phyloP scores from a whole-genome alignment of 2,888 invertebrate species.

The Rhagonycha lutea region DNA sequence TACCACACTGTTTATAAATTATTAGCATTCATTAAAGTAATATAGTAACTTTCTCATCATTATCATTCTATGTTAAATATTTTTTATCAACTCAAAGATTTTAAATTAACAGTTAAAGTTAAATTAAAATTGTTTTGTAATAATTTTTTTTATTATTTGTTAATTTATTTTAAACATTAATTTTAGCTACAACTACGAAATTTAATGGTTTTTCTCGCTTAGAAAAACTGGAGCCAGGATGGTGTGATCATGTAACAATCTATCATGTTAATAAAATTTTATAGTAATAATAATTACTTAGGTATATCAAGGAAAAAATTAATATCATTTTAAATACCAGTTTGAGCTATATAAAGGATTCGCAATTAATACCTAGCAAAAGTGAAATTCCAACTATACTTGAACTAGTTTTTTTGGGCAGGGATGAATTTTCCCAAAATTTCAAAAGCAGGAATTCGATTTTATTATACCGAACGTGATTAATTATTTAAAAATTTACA shows the following conservation, averaged over 20 bases:
- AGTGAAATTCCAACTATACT: background rate
- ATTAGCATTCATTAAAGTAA: background rate
- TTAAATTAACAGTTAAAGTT: background rate
- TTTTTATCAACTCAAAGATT: background rate
- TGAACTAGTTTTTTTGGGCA: background rate
- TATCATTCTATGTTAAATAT: background rate
- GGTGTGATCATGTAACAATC: background rate
- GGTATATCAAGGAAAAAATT: background rate
- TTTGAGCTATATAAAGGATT: background rate
- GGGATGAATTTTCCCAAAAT: background rate
- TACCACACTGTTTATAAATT: background rate
- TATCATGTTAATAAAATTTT: background rate
- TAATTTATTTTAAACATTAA: background rate
- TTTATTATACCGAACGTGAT: background rate
- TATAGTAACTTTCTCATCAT: background rate
- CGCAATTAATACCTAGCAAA: background rate
- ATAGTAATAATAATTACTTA: background rate
- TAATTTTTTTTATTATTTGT: background rate
- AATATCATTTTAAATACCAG: background rate
- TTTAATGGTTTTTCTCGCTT: background rate
- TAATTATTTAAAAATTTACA: conserved; percentile 1
- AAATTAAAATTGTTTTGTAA: background rate
- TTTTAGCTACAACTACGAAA: background rate
- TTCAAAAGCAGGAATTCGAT: background rate
- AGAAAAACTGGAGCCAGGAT: background rate